A percentile compares a stretch with the other conserved stretches of the same genome.
Conservation (phyloP, 2,113 vertebrate species). For the Tychaedon coryphoeus region DNA sequence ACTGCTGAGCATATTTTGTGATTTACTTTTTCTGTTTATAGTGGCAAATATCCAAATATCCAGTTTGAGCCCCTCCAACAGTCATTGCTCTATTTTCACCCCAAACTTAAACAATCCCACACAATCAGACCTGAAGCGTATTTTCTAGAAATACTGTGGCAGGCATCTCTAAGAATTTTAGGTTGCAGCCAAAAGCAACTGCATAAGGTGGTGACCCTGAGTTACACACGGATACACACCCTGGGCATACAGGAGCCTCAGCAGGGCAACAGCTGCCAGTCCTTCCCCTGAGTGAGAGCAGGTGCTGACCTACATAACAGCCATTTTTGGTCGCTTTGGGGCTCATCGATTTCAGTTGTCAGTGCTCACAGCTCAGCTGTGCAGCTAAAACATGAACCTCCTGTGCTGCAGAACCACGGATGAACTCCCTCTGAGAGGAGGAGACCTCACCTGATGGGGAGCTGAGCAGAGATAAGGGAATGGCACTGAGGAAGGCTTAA, state of each 20-base stretch:
- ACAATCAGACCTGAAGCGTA: background rate
- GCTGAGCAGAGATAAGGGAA: background rate
- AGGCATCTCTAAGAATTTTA: background rate
- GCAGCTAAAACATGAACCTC: background rate
- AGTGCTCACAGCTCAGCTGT: background rate
- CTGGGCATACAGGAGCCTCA: background rate
- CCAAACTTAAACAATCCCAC: background rate
- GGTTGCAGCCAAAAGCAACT: background rate
- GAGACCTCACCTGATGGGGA: background rate
- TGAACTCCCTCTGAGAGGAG: background rate
- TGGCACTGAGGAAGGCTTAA: background rate
- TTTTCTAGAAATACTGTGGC: background rate
- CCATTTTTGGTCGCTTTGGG: background rate
- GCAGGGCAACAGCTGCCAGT: background rate
- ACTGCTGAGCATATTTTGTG: background rate
- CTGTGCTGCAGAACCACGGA: background rate
- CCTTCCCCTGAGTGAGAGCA: background rate
- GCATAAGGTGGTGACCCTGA: background rate
- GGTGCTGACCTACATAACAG: slow-evolving; percentile 13
- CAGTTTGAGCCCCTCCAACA: background rate
- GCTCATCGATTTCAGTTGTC: background rate
- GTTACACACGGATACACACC: background rate
- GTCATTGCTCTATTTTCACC: background rate
- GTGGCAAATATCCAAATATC: background rate
- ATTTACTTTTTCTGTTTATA: background rate